Evolutionary conservation across 1,140 invertebrate genomes (phyloP), one percentile per base, ranked within the genome.

Genomic region (Heliconius hewitsoni): DNA sequence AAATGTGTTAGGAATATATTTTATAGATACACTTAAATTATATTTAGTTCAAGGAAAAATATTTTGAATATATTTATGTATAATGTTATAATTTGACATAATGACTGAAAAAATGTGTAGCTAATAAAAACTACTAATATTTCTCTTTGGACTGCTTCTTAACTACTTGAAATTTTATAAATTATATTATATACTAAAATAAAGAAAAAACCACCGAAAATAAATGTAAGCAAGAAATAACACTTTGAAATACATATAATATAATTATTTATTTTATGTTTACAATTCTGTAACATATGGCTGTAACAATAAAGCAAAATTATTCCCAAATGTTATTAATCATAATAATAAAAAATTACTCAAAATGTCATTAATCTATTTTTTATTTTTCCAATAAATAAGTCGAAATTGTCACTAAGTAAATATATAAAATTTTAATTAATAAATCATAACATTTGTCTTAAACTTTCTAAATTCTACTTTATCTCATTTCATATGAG

Each of bases 281-380:
- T 66, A 30, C 27, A 66, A 66, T 66, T 66, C 27, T 27, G 50
- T 66, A 66, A 66, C 60, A 27, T 66, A 66, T 66, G 60, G 60
- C 60, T 66, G 60, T 66, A 66, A 66, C 27, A 66, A 66, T 27
- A 66, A 66, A 66, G 60, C 60, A 66, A 66, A 66, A 52, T 52
- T 52, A 60, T 60, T 60, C 8, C 19, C 23, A 60, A 57, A 60
- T 60, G 55, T 60, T 23, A 60, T 23, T 66, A 66, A 13, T 30
- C 11, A 30, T 66, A 66, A 30, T 66, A 66, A 30, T 66, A 66
- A 66, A 27, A 66, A 66, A 66, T 16, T 30, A 27, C 9, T 66
- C 55, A 57, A 57, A n/a, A 30, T 27, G 8, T 27, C 11, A 66
- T 6, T 8, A 37, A 37, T 5, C 0, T 13, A 30, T 66, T 66